These are phyloP conservation scores for Motacilla alba DNA, from an alignment of 2,113 vertebrate species.

Conservation along the genomic window DNA sequence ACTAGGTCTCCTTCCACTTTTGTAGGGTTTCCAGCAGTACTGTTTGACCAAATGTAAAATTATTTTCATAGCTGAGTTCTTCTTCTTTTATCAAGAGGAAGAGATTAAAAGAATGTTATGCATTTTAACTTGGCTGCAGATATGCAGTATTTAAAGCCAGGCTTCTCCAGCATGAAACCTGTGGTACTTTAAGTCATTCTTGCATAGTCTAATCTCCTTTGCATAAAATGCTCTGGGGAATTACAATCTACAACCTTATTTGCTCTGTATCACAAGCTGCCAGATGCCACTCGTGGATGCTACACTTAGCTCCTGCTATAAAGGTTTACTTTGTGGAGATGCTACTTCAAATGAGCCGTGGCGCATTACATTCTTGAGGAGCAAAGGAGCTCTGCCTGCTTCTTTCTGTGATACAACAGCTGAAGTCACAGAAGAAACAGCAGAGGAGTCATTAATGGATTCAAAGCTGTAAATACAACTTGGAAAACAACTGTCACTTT, in stretches of 20 bases:
- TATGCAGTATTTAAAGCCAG: constrained; percentile 18
- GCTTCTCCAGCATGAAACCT: constrained; percentile 30
- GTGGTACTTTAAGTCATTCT: background rate
- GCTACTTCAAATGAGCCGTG: constrained; percentile 57
- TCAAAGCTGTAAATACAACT: constrained; percentile 9
- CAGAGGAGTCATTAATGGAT: background rate
- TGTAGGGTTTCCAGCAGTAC: background rate
- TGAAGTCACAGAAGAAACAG: constrained; percentile 29
- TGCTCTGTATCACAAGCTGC: constrained; percentile 16
- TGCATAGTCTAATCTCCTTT: constrained; percentile 10
- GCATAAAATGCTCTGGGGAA: constrained; percentile 6
- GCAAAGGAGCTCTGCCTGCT: background rate
- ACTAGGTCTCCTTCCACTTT: background rate
- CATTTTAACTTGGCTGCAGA: constrained; percentile 19
- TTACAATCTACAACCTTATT: background rate
- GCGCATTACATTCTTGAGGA: constrained; percentile 22
- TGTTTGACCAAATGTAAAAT: background rate
- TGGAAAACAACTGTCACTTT: constrained; percentile 50
- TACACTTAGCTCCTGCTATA: constrained; percentile 11
- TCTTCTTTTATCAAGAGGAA: background rate
- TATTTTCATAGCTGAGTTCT: background rate
- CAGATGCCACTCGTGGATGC: constrained; percentile 35
- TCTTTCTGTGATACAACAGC: background rate
- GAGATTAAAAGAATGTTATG: constrained; percentile 6
- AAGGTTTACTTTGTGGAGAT: constrained; percentile 31